A percentile compares a stretch with the other conserved stretches of the same genome.
Conservation (phyloP, 1,140 invertebrate species). For the Oscheius sp. region DNA sequence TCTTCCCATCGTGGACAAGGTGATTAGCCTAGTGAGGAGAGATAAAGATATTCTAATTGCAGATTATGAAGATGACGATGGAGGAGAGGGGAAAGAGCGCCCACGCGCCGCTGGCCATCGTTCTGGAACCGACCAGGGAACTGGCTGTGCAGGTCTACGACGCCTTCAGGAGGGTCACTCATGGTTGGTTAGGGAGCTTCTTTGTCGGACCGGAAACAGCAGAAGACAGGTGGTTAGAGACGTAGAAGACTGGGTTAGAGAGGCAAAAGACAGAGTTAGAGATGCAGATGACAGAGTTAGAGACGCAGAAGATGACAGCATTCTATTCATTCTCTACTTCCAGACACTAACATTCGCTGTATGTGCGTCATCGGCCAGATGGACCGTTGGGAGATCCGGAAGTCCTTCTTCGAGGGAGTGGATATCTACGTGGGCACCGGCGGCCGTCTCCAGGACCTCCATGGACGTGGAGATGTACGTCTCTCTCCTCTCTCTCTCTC, state of each 20-base stretch:
- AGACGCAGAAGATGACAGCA: too few species aligned
- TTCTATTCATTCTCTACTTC: too few species aligned
- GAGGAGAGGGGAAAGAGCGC: slow-evolving; percentile 16
- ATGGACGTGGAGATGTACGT: background rate
- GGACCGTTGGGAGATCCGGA: too few species aligned
- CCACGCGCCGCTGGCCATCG: slow-evolving; percentile 74
- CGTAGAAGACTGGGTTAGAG: background rate
- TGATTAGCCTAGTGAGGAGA: too few species aligned
- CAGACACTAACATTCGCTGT: too few species aligned
- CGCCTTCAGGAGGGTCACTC: slow-evolving; percentile 28
- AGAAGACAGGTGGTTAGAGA: background rate
- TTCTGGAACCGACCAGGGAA: slow-evolving; percentile 88
- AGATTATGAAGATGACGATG: slow-evolving; percentile 29
- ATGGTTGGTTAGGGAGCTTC: too few species aligned
- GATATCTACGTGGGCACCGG: slow-evolving; percentile 15
- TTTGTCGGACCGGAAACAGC: background rate
- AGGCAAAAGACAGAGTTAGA: too few species aligned
- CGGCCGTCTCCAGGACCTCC: slow-evolving; percentile 18
- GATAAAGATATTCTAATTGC: background rate
- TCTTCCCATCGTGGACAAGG: slow-evolving; percentile 6
- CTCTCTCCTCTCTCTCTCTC: too few species aligned
- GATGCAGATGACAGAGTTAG: too few species aligned
- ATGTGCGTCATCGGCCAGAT: too few species aligned
- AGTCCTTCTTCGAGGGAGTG: too few species aligned
- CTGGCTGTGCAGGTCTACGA: slow-evolving; percentile 92